Evolutionary conservation across 2,113 vertebrate genomes (phyloP).

Genomic region (Dasyurus viverrinus): DNA sequence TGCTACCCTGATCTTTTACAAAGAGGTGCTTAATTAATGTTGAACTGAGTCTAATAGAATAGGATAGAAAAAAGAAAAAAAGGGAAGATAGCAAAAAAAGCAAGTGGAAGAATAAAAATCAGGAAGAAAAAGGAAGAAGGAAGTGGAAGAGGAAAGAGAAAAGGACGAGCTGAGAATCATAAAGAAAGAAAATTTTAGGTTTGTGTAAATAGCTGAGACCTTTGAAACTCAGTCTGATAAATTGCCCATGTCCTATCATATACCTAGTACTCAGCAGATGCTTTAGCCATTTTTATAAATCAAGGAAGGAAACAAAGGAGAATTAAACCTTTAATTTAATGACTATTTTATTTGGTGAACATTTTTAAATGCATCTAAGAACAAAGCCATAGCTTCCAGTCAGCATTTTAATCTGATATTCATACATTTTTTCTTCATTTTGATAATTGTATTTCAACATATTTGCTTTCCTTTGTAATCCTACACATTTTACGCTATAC

Average conservation of each 20-base stretch:
- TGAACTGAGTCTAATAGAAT: background rate
- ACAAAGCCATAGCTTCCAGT: background rate
- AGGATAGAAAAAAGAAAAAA: background rate
- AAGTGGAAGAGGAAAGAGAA: background rate
- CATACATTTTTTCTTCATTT: background rate
- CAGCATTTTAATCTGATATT: background rate
- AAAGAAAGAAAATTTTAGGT: background rate
- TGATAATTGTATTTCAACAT: background rate
- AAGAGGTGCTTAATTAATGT: background rate
- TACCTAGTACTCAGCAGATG: background rate
- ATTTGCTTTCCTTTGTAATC: background rate
- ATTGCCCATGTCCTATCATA: background rate
- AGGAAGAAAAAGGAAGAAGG: background rate
- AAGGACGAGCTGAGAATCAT: background rate
- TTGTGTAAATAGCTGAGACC: background rate
- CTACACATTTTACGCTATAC: background rate
- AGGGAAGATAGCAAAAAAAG: background rate
- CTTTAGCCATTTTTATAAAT: background rate
- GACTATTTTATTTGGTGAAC: constrained; percentile 3
- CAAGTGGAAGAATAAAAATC: background rate
- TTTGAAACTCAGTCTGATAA: background rate
- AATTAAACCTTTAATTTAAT: constrained; percentile 5
- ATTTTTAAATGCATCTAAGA: background rate
- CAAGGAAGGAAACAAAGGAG: background rate
- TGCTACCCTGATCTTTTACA: background rate